These are phyloP conservation scores for Gymnosoma rotundatum DNA, from an alignment of 2,888 invertebrate species.

Conservation along the genomic window DNA sequence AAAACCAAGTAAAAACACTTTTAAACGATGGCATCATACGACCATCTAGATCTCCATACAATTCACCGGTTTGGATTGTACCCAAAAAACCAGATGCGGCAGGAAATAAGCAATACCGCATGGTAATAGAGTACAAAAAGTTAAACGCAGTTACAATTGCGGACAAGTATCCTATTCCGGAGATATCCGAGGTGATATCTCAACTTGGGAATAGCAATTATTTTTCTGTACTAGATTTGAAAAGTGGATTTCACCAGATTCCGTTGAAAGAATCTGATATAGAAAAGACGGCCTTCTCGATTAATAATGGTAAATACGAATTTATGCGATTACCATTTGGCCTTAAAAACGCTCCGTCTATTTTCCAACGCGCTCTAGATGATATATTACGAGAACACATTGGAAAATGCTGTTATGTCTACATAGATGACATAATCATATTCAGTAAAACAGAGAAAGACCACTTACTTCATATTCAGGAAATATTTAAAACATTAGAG, in stretches of 20 bases:
- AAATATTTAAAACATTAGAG: no score
- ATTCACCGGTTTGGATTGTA: conserved; percentile 53
- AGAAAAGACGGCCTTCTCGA: no score
- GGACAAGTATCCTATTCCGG: conserved; percentile 57
- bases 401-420: no score
- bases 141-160: conserved; percentile 45
- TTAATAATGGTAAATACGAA: no score
- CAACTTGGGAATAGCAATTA: conserved; percentile 50
- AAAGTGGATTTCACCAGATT: conserved; percentile 31
- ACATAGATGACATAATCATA: background rate
- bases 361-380: no score
- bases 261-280: no score
- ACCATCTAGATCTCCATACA: conserved; percentile 54
- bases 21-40: conserved; percentile 33
- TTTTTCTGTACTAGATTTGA: conserved; percentile 58
- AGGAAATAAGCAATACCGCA: conserved; percentile 24
- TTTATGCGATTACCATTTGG: no score
- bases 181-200: conserved; percentile 55
- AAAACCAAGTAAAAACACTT: background rate
- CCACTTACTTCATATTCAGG: no score
- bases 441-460: background rate
- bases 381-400: no score
- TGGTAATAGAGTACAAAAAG: conserved; percentile 50
- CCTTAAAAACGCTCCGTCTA: no score
- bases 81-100: conserved; percentile 39